Percentiles rank a stretch among this genome's conserved stretches.
Conservation (phyloP, 2,113 vertebrate genomes). For the Clarias batrachus region DNA sequence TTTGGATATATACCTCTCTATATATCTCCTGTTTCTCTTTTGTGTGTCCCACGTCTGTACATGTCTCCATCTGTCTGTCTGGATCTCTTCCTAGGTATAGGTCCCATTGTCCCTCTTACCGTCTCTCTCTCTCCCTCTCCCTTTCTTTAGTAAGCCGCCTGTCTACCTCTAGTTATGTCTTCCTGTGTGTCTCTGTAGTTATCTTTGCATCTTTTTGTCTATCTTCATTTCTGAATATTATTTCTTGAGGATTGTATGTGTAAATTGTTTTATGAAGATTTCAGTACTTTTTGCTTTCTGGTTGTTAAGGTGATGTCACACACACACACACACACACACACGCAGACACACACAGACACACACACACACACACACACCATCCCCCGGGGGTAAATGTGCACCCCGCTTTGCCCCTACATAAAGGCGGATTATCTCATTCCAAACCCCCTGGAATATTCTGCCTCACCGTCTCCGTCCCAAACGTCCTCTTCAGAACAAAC, state of each 20-base stretch:
- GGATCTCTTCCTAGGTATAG: background rate
- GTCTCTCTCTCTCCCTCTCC: background rate
- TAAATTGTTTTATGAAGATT: background rate
- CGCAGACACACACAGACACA: too few relatives aligned
- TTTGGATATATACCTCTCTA: background rate
- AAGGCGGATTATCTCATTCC: slow-evolving; percentile 59
- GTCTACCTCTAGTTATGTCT: background rate
- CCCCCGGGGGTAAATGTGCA: slow-evolving; percentile 3
- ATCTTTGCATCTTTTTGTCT: background rate
- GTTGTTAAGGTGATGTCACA: background rate
- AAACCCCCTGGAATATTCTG: slow-evolving; percentile 46
- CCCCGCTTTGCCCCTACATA: slow-evolving; percentile 44
- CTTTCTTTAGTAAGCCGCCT: background rate
- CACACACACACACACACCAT: background rate
- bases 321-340: background rate
- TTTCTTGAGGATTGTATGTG: background rate
- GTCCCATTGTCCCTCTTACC: background rate
- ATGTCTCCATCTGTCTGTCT: background rate
- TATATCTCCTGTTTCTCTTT: background rate
- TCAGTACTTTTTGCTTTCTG: background rate
- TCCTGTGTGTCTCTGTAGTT: background rate
- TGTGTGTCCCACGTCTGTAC: background rate
- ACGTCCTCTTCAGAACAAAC: slow-evolving; percentile 65
- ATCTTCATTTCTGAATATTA: background rate
- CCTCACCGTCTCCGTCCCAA: slow-evolving; percentile 56